Evolutionary conservation across 2,888 invertebrate species (phyloP), one percentile per base, ranked within the genome.

Genomic region (Thyatira batis): DNA sequence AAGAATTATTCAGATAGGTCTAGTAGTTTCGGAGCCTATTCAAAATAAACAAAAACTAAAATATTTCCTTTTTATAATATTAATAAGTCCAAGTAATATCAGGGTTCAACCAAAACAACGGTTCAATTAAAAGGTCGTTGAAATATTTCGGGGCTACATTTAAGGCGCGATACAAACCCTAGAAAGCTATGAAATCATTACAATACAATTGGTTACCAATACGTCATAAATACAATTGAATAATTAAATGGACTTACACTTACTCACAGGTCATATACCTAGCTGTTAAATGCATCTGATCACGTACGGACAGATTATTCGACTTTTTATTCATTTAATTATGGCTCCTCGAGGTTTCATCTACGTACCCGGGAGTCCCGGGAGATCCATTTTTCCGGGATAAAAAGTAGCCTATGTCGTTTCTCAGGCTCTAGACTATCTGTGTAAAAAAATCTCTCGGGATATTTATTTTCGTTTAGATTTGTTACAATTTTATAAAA

Each of bases 241-340:
- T 39, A 17, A 39, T 5, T 17, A 8, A 39, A 17, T 17, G 39
- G 17, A 17, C n/a, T 39, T 27, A 28, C 27, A 10, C 27, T 48
- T 48, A 48, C 27, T 48, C 48, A 48, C 27, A 10, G 46, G 46
- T 46, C 46, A 46, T 27, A 46, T 28, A 48, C 48, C 48, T 48
- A 27, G 11, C 21, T 23, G 5, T 23, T 25, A 46, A 9, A 30
- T 49, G 45, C 25, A 25, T 25, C 45, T 25, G 13, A 13, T 21
- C 45, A 46, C 45, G 45, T 46, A 46, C 33, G 4, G 1, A 39
- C n/a, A n/a, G n/a, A n/a, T n/a, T n/a, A n/a, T n/a, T n/a, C n/a
- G n/a, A n/a, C n/a, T n/a, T n/a, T 30, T 30, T 30, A 30, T 30
- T 30, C 8, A 1, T 30, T 30, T 2, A 30, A 30, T 11, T n/a